Percentiles rank a stretch among this genome's conserved stretches.
Conservation (phyloP, 1,140 invertebrate species). For the Drosophila mauritiana region DNA sequence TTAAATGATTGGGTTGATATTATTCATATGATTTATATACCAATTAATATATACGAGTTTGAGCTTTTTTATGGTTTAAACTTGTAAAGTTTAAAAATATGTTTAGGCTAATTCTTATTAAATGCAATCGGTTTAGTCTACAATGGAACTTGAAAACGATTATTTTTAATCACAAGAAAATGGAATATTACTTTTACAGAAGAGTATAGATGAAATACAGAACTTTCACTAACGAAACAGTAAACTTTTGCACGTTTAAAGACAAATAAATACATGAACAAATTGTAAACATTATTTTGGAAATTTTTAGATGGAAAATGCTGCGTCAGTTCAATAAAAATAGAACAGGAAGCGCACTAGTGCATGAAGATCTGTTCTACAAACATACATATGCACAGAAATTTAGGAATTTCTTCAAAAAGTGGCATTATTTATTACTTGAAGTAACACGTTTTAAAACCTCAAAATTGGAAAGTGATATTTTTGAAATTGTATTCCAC, state of each 20-base stretch:
- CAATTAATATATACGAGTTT: background rate
- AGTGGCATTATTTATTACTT: constrained; percentile 2
- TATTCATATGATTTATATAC: constrained; percentile 7
- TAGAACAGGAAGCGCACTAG: constrained; percentile 8
- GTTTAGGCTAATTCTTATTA: constrained; percentile 7
- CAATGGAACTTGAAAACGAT: background rate
- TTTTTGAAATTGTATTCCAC: background rate
- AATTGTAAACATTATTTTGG: constrained; percentile 23
- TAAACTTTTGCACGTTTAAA: constrained; percentile 6
- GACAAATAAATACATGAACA: constrained; percentile 11
- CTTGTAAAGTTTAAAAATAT: background rate
- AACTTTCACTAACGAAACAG: constrained; percentile 3
- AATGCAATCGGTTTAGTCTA: constrained; percentile 10
- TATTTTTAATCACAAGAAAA: constrained; percentile 3
- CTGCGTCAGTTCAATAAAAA: constrained; percentile 2
- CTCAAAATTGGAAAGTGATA: background rate
- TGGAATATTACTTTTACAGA: background rate
- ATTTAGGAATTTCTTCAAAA: background rate
- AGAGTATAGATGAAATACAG: background rate
- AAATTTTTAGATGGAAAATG: constrained; percentile 25
- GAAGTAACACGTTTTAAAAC: background rate
- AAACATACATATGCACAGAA: too few relatives aligned
- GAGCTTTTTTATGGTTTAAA: background rate
- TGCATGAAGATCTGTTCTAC: constrained; percentile 11
- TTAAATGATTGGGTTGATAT: constrained; percentile 1